Conservation (phyloP, 2,797 vertebrate genomes). For the Linurgus olivaceus region DNA sequence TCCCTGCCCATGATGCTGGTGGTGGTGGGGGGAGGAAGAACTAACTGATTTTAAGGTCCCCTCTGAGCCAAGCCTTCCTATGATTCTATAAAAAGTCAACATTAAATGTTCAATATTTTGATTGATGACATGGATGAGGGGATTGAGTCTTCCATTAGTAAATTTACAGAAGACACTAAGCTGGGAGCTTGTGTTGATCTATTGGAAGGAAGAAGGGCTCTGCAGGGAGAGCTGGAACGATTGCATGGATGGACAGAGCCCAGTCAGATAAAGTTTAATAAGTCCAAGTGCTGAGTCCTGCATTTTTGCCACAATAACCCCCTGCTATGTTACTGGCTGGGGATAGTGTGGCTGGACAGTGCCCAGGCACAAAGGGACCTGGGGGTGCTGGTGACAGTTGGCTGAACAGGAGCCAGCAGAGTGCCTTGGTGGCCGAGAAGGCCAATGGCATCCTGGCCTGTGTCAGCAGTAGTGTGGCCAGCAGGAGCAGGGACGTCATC, state of each 20-base stretch:
- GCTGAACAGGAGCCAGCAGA: background rate
- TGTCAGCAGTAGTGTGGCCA: background rate
- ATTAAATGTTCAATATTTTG: background rate
- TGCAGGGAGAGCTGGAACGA: background rate
- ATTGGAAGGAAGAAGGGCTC: background rate
- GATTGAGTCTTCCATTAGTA: background rate
- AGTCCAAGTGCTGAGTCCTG: rapidly evolving
- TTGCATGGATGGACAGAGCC: background rate
- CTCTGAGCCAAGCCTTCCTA: background rate
- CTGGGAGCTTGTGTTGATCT: rapidly evolving
- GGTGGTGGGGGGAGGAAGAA: background rate
- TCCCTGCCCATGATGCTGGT: background rate
- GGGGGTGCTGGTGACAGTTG: background rate
- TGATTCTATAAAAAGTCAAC: background rate
- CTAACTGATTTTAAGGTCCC: background rate
- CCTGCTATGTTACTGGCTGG: rapidly evolving
- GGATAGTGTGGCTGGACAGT: background rate
- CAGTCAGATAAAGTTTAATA: rapidly evolving
- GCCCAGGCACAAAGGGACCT: background rate
- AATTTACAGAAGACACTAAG: background rate
- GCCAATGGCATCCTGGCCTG: too few relatives aligned
- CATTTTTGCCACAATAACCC: background rate
- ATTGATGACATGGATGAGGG: background rate
- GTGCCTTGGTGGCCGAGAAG: background rate
- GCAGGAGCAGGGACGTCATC: background rate